These are phyloP conservation scores for Labeo catla DNA, from an alignment of 2,113 vertebrate species.

Conservation along the genomic window DNA sequence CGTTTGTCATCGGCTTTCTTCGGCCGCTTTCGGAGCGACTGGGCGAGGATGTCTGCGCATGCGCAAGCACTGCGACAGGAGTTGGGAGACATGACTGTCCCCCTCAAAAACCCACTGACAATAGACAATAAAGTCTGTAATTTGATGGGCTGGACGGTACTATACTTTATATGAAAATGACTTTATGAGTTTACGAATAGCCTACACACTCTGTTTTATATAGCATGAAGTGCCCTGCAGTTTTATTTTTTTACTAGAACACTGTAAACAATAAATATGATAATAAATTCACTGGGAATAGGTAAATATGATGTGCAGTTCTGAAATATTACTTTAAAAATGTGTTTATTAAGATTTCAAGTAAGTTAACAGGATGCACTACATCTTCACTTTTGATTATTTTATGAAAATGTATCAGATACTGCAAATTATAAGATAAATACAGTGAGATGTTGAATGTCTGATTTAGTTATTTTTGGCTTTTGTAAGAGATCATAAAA, in stretches of 20 bases:
- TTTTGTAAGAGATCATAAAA: not conserved
- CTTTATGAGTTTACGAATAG: not conserved
- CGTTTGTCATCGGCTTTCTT: constrained; percentile 53
- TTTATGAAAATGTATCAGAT: not conserved
- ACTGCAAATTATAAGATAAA: not conserved
- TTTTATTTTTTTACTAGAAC: not conserved
- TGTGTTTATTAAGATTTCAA: not conserved
- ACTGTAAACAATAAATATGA: not conserved
- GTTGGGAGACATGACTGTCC: constrained; percentile 14
- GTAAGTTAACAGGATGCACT: not conserved
- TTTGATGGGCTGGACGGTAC: not conserved
- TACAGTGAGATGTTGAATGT: not conserved
- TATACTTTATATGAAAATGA: not conserved
- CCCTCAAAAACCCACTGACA: not conserved
- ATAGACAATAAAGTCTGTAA: constrained; percentile 20
- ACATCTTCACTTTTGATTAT: not conserved
- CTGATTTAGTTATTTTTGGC: not conserved
- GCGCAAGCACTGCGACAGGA: constrained; percentile 63
- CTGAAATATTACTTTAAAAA: not conserved
- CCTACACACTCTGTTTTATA: not conserved
- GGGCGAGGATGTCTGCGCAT: constrained; percentile 54
- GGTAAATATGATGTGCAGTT: not conserved
- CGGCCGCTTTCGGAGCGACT: constrained; percentile 32
- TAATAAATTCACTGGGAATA: not conserved
- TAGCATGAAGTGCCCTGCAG: not conserved